phyloP scores from a whole-genome alignment of 2,888 invertebrate species.

The Drosophila tanythrix region DNA sequence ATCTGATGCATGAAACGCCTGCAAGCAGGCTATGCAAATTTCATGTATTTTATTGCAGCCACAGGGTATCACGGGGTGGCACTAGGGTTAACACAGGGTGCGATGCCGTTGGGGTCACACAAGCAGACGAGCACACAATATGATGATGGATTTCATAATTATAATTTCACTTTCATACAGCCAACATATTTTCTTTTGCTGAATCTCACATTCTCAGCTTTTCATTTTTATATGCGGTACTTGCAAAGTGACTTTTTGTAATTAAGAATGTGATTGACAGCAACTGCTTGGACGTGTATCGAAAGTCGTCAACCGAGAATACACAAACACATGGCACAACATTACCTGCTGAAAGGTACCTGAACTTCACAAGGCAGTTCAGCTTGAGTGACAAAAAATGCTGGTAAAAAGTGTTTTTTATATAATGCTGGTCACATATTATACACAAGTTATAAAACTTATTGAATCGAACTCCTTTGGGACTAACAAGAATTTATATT shows the following conservation, averaged over 20 bases:
- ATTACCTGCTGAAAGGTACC: background rate
- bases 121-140: slow-evolving; percentile 13
- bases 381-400: background rate
- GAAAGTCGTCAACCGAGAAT: background rate
- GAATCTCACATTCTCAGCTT: background rate
- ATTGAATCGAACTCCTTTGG: background rate
- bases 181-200: background rate
- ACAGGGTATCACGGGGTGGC: slow-evolving; percentile 24
- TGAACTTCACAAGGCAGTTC: background rate
- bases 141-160: slow-evolving; percentile 67
- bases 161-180: slow-evolving; percentile 41
- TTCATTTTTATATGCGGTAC: background rate
- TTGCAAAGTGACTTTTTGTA: slow-evolving; percentile 1
- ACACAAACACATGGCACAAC: background rate
- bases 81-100: slow-evolving; percentile 19
- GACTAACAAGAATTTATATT: background rate
- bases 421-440: background rate
- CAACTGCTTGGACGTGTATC: background rate
- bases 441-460: background rate
- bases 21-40: slow-evolving; percentile 73
- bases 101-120: background rate
- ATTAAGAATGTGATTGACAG: slow-evolving; percentile 3
- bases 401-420: background rate
- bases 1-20: slow-evolving; percentile 78
- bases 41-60: slow-evolving; percentile 56